Evolutionary conservation across 2,888 invertebrate species (phyloP), one percentile per base, ranked within the genome.

Genomic region (Mythimna loreyi): DNA sequence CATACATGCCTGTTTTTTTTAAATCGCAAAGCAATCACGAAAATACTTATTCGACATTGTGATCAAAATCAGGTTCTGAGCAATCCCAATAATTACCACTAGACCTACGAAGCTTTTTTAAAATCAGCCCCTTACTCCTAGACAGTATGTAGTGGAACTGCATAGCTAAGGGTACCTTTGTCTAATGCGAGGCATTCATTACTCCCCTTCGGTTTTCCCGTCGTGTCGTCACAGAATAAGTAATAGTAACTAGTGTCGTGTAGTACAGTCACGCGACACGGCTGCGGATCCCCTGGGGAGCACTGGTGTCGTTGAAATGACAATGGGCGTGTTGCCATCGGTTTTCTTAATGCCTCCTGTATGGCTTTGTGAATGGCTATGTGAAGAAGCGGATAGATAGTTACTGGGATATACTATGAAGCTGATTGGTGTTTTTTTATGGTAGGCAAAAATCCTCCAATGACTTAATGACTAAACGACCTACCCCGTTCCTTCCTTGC

Each of bases 301-400:
- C 58, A 55, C 47, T 77, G 23, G 8, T 71, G 49, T 59, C 13
- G 21, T 55, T 49, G 21, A 78, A 78, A 60, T 65, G 45, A 57
- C 59, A 78, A 52, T 65, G 45, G 28, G 1, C 33, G 56, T 53
- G 55, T 8, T 60, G 19, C 11, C 19, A 36, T 58, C n/a, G 30
- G 28, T 7, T 45, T 25, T 52, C 11, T 25, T 40, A 50, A 68
- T 71, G 49, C 40, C 30, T 68, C 23, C 36, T 70, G n/a, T 40
- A 13, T 28, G 28, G 2, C 5, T 30, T 55, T 36, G 16, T 16
- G 25, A 50, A 5, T n/a, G 19, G 21, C 40, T 21, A 13, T 33
- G 11, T 36, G 9, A 36, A 19, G 13, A 36, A 61, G 13, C 8
- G 36, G 6, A 45, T 47, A 69, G 1, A 67, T 43, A 19, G 16